Conservation (phyloP, 2,797 vertebrate genomes). For the Emys orbicularis region DNA sequence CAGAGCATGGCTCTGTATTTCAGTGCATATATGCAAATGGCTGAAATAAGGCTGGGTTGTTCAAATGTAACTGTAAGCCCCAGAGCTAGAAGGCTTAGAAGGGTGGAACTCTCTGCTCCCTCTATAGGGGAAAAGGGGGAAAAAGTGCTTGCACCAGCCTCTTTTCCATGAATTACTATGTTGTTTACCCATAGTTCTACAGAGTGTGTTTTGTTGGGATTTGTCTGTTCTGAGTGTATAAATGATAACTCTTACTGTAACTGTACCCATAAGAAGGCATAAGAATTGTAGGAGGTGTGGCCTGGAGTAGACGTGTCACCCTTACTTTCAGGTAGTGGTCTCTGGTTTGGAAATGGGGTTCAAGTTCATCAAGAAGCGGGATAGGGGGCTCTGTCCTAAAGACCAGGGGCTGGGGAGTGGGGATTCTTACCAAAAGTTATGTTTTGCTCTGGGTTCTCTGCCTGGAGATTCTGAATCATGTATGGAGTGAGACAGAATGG, state of each 20-base stretch:
- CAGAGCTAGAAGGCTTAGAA: neutral
- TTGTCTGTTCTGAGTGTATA: fast-evolving
- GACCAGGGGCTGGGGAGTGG: fast-evolving
- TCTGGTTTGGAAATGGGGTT: neutral
- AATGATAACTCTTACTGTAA: neutral
- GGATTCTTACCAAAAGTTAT: fast-evolving
- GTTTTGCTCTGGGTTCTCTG: neutral
- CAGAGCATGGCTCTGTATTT: neutral
- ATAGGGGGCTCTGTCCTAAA: neutral
- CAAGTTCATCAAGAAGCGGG: neutral
- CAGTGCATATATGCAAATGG: neutral
- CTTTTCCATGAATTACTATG: neutral
- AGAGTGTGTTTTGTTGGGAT: neutral
- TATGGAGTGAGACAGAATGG: neutral
- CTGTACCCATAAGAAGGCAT: no score
- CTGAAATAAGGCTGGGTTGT: neutral
- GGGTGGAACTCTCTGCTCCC: fast-evolving
- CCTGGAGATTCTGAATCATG: neutral
- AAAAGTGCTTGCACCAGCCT: neutral
- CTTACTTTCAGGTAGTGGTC: neutral
- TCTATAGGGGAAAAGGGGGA: neutral
- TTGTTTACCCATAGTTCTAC: neutral
- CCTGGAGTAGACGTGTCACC: neutral
- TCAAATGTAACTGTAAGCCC: neutral
- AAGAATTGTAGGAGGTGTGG: neutral